Conservation (phyloP, 2,113 vertebrate species). For the Tyrannus savana region DNA sequence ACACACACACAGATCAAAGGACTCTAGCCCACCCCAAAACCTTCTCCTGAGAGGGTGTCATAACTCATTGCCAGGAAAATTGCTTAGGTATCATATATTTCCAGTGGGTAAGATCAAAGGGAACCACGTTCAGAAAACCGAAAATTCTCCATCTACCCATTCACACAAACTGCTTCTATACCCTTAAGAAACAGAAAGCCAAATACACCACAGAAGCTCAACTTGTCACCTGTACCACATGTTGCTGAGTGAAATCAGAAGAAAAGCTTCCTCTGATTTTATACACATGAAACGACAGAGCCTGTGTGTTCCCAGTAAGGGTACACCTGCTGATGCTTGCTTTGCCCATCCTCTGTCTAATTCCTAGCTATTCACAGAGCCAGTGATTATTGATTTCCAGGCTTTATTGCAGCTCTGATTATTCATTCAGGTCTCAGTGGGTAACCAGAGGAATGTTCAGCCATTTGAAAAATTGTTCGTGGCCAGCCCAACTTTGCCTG, state of each 20-base stretch:
- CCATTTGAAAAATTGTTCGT: neutral
- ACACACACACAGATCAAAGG: neutral
- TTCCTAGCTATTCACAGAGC: neutral
- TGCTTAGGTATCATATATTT: neutral
- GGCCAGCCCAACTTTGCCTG: neutral
- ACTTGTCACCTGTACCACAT: neutral
- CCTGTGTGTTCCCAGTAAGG: neutral
- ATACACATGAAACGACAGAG: neutral
- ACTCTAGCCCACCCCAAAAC: neutral
- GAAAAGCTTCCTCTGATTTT: neutral
- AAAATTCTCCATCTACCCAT: neutral
- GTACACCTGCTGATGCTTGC: neutral
- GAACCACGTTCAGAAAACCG: neutral
- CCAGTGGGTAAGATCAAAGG: neutral
- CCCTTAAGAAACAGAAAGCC: neutral
- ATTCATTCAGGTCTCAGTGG: neutral
- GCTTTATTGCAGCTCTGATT: neutral
- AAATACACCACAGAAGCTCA: neutral
- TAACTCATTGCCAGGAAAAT: constrained; percentile 43
- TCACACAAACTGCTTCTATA: neutral
- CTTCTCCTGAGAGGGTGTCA: neutral
- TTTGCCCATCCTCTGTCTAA: neutral
- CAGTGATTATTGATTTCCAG: neutral
- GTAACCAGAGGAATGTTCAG: neutral
- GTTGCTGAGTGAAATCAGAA: neutral